Conservation (phyloP, 2,797 vertebrate genomes). For the Rhincodon typus region DNA sequence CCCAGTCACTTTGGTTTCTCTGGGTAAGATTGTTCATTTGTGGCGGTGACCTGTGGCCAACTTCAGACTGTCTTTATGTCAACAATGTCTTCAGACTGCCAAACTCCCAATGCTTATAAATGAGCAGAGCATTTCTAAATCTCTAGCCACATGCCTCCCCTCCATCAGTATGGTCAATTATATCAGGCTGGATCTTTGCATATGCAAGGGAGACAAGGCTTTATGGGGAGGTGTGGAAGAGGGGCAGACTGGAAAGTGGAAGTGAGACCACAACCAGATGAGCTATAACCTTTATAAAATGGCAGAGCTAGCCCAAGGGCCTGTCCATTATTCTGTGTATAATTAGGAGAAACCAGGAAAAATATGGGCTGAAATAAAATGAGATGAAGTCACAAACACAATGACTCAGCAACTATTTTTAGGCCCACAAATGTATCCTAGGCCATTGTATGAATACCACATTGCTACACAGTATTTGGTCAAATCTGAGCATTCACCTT, state of each 20-base stretch:
- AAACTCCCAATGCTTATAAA: not conserved
- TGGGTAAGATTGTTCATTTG: not conserved
- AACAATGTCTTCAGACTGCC: not conserved
- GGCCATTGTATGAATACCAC: not conserved
- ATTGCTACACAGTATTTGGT: not conserved
- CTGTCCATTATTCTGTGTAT: not conserved
- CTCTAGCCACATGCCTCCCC: not conserved
- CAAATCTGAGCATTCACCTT: not conserved
- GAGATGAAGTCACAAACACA: not conserved
- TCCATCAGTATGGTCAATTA: no score
- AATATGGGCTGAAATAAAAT: not conserved
- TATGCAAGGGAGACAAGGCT: no score
- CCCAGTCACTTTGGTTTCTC: not conserved
- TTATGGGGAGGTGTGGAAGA: no score
- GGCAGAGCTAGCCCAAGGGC: no score
- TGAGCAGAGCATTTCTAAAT: not conserved
- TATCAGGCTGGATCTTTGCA: no score
- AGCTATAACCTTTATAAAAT: no score
- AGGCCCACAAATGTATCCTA: not conserved
- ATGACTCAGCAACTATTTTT: not conserved
- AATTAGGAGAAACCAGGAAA: not conserved
- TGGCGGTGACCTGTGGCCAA: not conserved
- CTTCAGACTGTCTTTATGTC: not conserved
- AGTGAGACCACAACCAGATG: no score
- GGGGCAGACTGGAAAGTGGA: no score